Base-by-base conservation (phyloP, 2,797 vertebrate species). In the Microcaecilia unicolor region DNA sequence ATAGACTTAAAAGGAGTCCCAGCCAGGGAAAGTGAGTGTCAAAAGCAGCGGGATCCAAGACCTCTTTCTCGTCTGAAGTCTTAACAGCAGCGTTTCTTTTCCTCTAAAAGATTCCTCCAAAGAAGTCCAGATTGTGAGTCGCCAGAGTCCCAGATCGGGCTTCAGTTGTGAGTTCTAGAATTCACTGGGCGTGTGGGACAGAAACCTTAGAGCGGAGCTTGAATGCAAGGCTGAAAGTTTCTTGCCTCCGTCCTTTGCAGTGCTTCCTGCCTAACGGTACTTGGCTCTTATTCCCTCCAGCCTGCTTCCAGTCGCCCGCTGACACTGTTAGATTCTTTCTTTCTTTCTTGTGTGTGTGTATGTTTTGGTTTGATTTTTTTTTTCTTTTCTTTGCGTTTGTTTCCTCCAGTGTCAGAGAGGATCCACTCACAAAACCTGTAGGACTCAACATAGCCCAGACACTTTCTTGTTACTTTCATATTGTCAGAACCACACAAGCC, bases 221-320 rank as follows among this genome's bases (percentile, higher is more conserved):
- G n/a, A n/a, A 38, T 7, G 22, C 32, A 1, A 8, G 18, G 34
- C 47, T 24, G 6, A 67, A 76, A 70, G 53, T 76, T 74, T 70
- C 44, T 67, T 55, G 58, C 46, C 33, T 7, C 48, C 44, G 34
- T 50, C 15, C 37, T 30, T 29, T n/a, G 15, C 34, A 30, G 23
- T 31, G 26, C 44, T 37, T 35, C 31, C 46, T 44, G 64, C 58
- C 54, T 74, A 76, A 72, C 73, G 73, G 73, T 74, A 51, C 58
- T 25, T 34, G n/a, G n/a, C n/a, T n/a, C 19, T 21, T 11, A 5
- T 10, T 31, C 44, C 22, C 6, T 31, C 22, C 2, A 15, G 31
- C 37, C 35, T 25, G 48, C 21, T 22, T 18, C 15, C 18, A 36
- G 39, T 20, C 43, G 34, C 30, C n/a, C 13, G 38, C 18, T 34